A percentile compares a stretch with the other conserved stretches of the same genome.
phyloP scores from a whole-genome alignment of 1,140 invertebrate species.

The Mylabris phalerata region DNA sequence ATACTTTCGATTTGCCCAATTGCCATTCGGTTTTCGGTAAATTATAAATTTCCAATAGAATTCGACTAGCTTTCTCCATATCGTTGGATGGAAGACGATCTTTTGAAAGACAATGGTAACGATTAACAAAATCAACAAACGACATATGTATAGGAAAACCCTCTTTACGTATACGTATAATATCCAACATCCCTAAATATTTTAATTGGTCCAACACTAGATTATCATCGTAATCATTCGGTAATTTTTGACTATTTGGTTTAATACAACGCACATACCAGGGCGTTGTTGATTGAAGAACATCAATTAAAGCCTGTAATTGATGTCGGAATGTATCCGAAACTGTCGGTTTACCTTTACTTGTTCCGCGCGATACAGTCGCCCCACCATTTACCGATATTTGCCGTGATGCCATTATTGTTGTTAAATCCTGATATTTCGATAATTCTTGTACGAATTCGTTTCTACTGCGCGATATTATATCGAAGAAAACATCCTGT shows the following conservation, averaged over 20 bases:
- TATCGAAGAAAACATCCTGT: conserved; percentile 91
- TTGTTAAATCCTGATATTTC: conserved; percentile 60
- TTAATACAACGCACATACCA: conserved; percentile 97
- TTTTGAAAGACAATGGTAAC: conserved; percentile 67
- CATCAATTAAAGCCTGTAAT: conserved; percentile 84
- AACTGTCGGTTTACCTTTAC: conserved; percentile 87
- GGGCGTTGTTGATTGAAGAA: conserved; percentile 83
- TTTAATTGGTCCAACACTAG: conserved; percentile 85
- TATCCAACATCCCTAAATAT: conserved; percentile 94
- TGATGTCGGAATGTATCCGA: conserved; percentile 90
- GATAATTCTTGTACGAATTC: conserved; percentile 85
- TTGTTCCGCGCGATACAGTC: conserved; percentile 77
- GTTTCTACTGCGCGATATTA: conserved; percentile 79
- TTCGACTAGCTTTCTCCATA: conserved; percentile 29
- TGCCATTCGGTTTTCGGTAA: conserved; percentile 79
- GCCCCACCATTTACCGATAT: conserved; percentile 43
- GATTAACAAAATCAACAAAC: conserved; percentile 68
- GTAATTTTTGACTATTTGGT: conserved; percentile 82
- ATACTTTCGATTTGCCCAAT: conserved; percentile 84
- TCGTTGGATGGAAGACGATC: conserved; percentile 38
- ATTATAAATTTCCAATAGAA: conserved; percentile 52
- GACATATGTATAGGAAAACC: conserved; percentile 87
- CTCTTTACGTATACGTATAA: conserved; percentile 87
- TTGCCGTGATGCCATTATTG: conserved; percentile 19
- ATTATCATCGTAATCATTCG: conserved; percentile 74